These are phyloP conservation scores for Crocodylus rhombifer DNA, from an alignment of 2,797 vertebrate species.

Conservation along the genomic window DNA sequence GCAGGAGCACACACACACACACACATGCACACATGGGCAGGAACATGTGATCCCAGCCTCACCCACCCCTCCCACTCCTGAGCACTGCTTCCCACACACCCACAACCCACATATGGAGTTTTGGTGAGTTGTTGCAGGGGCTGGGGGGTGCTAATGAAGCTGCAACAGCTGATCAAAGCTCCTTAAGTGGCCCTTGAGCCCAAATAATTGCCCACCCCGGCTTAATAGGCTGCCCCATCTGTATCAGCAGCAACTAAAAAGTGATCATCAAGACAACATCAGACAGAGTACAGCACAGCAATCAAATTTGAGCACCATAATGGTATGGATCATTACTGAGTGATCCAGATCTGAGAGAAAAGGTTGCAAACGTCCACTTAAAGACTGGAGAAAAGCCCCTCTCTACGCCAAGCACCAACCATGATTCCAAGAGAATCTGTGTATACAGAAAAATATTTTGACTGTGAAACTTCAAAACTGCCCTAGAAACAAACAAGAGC, in stretches of 20 bases:
- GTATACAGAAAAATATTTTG: too few relatives aligned
- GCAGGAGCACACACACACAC: too few relatives aligned
- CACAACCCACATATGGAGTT: too few relatives aligned
- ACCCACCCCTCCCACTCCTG: too few relatives aligned
- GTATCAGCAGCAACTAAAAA: background rate
- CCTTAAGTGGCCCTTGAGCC: too few relatives aligned
- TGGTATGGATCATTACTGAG: background rate
- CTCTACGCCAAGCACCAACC: background rate
- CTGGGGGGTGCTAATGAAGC: background rate
- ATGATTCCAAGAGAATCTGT: background rate
- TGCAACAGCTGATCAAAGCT: background rate
- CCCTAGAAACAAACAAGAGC: background rate
- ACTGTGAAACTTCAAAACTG: background rate
- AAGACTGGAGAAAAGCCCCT: background rate
- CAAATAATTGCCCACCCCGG: background rate
- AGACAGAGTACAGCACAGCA: accelerated
- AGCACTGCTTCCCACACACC: too few relatives aligned
- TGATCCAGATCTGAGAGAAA: background rate
- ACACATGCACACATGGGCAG: too few relatives aligned
- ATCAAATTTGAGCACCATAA: background rate
- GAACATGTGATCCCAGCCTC: too few relatives aligned
- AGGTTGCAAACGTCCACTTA: background rate
- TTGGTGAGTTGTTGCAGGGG: background rate
- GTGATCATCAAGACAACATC: background rate
- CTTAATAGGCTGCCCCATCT: background rate